These are phyloP conservation scores for Perca schrenkii DNA, from an alignment of 2,113 vertebrate genomes.

Conservation along the genomic window DNA sequence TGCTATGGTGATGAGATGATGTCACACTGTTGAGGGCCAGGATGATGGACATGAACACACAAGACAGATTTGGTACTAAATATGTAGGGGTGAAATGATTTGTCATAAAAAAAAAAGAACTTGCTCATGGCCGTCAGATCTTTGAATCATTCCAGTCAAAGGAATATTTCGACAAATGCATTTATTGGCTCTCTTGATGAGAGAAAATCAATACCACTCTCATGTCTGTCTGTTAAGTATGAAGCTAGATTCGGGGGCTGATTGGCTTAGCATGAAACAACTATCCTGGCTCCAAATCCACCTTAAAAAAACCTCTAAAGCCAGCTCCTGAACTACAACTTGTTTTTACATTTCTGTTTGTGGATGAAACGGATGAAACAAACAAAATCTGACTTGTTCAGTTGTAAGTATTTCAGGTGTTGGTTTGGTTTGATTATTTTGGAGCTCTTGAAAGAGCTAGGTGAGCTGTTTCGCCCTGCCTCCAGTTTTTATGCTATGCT, in stretches of 20 bases:
- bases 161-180: neutral
- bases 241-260: neutral
- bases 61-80: slow-evolving; percentile 43
- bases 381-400: neutral
- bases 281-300: neutral
- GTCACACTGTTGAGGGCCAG: slow-evolving; percentile 39
- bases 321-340: neutral
- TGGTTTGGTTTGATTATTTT: neutral
- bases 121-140: neutral
- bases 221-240: neutral
- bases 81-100: neutral
- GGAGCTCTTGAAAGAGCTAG: neutral
- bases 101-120: neutral
- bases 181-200: neutral
- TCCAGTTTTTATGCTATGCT: neutral
- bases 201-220: neutral
- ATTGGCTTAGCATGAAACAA: neutral
- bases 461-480: no score
- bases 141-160: slow-evolving; percentile 62
- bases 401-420: neutral
- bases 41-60: slow-evolving; percentile 12
- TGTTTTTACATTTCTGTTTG: neutral
- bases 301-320: neutral
- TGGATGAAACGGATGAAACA: neutral
- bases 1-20: slow-evolving; percentile 68